A percentile compares a stretch with the other conserved stretches of the same genome.
Evolutionary conservation across 2,113 vertebrate genomes (phyloP).

Genomic region (Corynorhinus townsendii): DNA sequence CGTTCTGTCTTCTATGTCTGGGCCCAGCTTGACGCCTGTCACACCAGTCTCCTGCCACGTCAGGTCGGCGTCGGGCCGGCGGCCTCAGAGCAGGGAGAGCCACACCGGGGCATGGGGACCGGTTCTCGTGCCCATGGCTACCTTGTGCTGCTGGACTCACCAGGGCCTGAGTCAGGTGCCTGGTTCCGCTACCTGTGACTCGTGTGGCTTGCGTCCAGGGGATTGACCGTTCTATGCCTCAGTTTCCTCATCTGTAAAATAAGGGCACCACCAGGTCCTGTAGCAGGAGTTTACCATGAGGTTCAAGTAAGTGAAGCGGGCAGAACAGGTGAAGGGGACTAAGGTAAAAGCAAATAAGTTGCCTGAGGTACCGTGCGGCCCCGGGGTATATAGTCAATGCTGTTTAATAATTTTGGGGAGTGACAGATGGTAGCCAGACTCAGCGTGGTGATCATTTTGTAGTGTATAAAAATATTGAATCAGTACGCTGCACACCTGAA

Average conservation of each 20-base stretch:
- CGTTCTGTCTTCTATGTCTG: slow-evolving; percentile 51
- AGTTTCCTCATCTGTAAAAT: neutral
- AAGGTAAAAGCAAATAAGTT: neutral
- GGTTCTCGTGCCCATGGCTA: fast-evolving
- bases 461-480: neutral
- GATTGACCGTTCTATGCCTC: neutral
- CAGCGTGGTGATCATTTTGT: neutral
- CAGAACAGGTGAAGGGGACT: neutral
- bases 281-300: neutral
- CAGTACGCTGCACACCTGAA: neutral
- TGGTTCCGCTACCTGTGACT: no score
- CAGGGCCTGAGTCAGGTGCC: neutral
- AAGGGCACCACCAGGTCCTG: neutral
- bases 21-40: neutral
- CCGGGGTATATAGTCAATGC: neutral
- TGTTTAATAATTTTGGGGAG: neutral
- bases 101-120: fast-evolving
- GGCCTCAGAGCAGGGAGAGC: neutral
- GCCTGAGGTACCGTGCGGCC: neutral
- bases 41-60: neutral
- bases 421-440: neutral
- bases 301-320: neutral
- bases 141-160: fast-evolving
- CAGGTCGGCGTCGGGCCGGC: neutral
- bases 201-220: neutral